Evolutionary conservation across 2,113 vertebrate genomes (phyloP), one percentile per base, ranked within the genome.

Genomic region (Ageneiosus marmoratus): DNA sequence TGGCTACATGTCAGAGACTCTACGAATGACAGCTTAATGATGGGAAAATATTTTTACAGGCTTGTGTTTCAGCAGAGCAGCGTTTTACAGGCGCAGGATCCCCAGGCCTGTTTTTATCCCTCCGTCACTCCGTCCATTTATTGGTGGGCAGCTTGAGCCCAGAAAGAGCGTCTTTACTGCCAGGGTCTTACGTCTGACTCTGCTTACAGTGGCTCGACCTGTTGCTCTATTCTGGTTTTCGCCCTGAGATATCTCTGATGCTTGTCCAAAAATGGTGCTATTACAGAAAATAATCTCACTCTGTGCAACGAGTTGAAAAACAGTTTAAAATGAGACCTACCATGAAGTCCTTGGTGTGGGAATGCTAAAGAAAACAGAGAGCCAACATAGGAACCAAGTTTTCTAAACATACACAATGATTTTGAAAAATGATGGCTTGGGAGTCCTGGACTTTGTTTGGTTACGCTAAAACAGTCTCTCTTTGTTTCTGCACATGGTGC

Each of bases 11-110:
- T 87, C 53, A 91, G 89, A 72, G 82, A 86, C 90, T 91, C 87
- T 84, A 88, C 22, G 67, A 89, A 91, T 93, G 94, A 94, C 94
- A 94, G 92, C 92, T 94, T 94, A 94, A 94, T 94, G 93, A 93
- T 91, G 91, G 92, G 92, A 94, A 94, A 94, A 95, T 94, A 93
- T 95, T 94, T 95, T 93, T 93, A 92, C 88, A 92, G 89, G 94
- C 92, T 94, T 90, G 60, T 81, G 82, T 94, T 94, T 93, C 94
- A 48, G 84, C 86, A 20, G 88, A 90, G 91, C 89, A 89, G 86
- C 1, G 4, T 86, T 91, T 92, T 92, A 92, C 87, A 88, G 91
- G 90, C 88, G 88, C 90, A 89, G 88, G 83, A 91, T 89, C 91
- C 34, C 85, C 76, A 55, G 90, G 81, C 78, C 89, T 89, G 90